Conservation (phyloP, 2,113 vertebrate genomes). For the Arizona elegans region DNA sequence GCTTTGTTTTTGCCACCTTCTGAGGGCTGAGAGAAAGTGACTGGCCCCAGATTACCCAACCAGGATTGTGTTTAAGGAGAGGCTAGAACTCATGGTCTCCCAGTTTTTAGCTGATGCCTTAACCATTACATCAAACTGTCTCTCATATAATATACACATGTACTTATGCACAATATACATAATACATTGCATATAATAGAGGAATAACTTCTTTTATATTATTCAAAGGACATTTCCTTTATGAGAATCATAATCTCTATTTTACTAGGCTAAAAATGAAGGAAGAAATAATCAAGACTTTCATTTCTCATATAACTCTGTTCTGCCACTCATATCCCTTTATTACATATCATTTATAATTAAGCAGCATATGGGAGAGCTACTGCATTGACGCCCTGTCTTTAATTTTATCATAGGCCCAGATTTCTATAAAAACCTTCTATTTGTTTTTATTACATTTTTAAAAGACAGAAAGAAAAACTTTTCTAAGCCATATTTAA, state of each 20-base stretch:
- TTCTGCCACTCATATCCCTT: slow-evolving; percentile 51
- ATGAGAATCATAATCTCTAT: slow-evolving; percentile 13
- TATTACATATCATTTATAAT: slow-evolving; percentile 46
- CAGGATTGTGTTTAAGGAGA: neutral
- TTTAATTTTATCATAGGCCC: slow-evolving; percentile 21
- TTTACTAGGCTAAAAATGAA: slow-evolving; percentile 33
- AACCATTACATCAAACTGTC: neutral
- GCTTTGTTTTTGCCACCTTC: neutral
- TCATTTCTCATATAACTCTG: slow-evolving; percentile 26
- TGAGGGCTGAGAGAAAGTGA: neutral
- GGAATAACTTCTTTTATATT: neutral
- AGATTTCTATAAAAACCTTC: slow-evolving; percentile 41
- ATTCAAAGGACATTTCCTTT: neutral
- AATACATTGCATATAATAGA: neutral
- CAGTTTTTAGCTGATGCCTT: neutral
- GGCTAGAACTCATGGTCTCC: neutral
- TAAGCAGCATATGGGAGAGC: slow-evolving; percentile 43
- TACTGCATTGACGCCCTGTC: neutral
- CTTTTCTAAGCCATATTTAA: slow-evolving; percentile 40
- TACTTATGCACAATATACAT: neutral
- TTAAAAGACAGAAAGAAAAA: slow-evolving; percentile 38
- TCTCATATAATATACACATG: neutral
- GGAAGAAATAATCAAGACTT: slow-evolving; percentile 43
- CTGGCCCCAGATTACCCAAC: neutral
- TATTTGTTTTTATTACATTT: slow-evolving; percentile 44